Evolutionary conservation across 92 coral and sea anemone species (phyloP).

Genomic region (Epizoanthus ramosus): DNA sequence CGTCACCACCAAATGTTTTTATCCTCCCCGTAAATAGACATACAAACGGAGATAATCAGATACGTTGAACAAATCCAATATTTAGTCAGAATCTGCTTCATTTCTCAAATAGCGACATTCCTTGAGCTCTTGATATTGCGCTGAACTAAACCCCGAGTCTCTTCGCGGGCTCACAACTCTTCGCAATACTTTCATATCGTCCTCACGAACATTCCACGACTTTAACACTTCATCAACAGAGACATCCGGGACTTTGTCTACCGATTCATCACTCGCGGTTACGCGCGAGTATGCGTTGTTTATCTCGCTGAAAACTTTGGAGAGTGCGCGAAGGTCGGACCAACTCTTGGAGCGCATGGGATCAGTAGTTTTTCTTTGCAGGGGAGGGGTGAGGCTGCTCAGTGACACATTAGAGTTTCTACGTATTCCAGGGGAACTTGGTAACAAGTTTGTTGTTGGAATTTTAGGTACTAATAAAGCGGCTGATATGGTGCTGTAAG

Average conservation of each 20-base stretch:
- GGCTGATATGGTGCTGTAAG: too few species aligned
- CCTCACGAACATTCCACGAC: slow-evolving; percentile 6
- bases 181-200: background rate
- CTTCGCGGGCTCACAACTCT: slow-evolving; percentile 10
- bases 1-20: too few species aligned
- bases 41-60: too few species aligned
- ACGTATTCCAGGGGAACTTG: too few species aligned
- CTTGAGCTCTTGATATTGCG: too few species aligned
- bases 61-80: too few species aligned
- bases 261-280: background rate
- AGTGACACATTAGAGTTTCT: too few species aligned
- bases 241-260: background rate
- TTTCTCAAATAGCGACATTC: too few species aligned
- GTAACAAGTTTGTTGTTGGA: too few species aligned
- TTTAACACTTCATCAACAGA: slow-evolving; percentile 4
- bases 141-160: background rate
- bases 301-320: background rate
- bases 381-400: slow-evolving; percentile 5
- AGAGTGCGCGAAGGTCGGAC: slow-evolving; percentile 1
- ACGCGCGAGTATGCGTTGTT: background rate
- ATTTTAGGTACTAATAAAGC: too few species aligned
- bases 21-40: too few species aligned
- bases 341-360: background rate
- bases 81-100: too few species aligned
- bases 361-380: background rate